Base-by-base conservation (phyloP, 2,888 invertebrate species). In the Polyploca ridens region DNA sequence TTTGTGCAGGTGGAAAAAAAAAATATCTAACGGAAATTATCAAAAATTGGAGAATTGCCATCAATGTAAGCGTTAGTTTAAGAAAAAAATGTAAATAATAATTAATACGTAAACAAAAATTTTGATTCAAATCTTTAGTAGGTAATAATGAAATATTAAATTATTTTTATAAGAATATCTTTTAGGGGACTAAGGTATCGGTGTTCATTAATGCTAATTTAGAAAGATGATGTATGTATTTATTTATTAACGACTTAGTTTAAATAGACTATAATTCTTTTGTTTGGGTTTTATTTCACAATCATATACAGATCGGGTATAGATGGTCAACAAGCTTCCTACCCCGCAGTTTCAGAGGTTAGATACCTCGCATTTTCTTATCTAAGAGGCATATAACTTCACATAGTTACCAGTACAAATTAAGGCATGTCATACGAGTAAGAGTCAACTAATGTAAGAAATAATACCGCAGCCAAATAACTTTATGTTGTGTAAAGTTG, bases 1-100 rank as follows among this genome's bases (percentile, higher is more conserved):
- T 76, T 71, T 75, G 73, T 73, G 71, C 62, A 68, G 64, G 59
- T 1, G 6, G n/a, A 46, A 6, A n/a, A 10, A 4, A n/a, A 10
- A 7, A 14, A n/a, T 3, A 14, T 14, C 5, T 44, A 44, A 14
- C 14, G 14, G 14, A 46, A n/a, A 5, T 46, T 1, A n/a, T 10
- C n/a, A 6, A 57, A 19, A 10, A 54, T 4, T n/a, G 11, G 19
- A 19, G 3, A 13, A 41, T 41, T 41, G 1, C 38, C 38, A 8
- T 41, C 11, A 3, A 4, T 13, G 13, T 41, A 13, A 41, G 41
- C 13, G 41, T 54, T 8, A 16, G 54, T 7, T 8, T 16, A 8
- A 5, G 4, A 8, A 44, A 49, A 0, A n/a, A 49, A 49, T 49
- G 16, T 16, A 49, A 49, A 49, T 49, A 49, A 49, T 16, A 3